Conservation (phyloP, 2,797 vertebrate species). For the Crocidura indochinensis region DNA sequence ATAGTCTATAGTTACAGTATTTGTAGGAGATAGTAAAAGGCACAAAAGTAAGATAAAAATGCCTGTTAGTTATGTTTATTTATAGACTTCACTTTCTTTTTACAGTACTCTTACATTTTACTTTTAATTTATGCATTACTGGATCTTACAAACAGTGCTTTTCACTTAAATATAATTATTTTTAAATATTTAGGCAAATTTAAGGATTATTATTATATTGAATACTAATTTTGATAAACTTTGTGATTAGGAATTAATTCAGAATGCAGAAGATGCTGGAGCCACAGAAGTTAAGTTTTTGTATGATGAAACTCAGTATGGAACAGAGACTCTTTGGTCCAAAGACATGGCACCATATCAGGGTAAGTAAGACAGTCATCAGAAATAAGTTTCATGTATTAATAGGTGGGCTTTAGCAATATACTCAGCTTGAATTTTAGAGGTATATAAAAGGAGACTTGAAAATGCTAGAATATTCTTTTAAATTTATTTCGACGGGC, state of each 20-base stretch:
- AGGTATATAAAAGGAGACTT: too few relatives aligned
- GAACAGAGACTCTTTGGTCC: slow-evolving; percentile 97
- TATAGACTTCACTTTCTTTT: neutral
- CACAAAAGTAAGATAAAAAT: neutral
- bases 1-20: neutral
- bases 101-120: neutral
- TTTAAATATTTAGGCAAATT: slow-evolving; percentile 55
- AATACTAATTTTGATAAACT: slow-evolving; percentile 66
- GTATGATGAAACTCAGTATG: slow-evolving; percentile 97
- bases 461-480: neutral
- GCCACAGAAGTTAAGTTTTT: slow-evolving; percentile 98
- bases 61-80: neutral
- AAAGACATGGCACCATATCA: slow-evolving; percentile 97
- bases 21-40: neutral
- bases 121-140: neutral
- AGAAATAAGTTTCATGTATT: neutral
- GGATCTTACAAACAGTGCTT: neutral
- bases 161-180: neutral
- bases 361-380: slow-evolving; percentile 89
- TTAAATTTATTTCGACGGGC: neutral
- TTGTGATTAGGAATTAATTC: slow-evolving; percentile 96
- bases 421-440: neutral
- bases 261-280: slow-evolving; percentile 99
- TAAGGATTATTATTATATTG: slow-evolving; percentile 43
- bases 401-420: slow-evolving; percentile 25